Base-by-base conservation (phyloP, 2,797 vertebrate genomes). In the Ambastaia sidthimunki region DNA sequence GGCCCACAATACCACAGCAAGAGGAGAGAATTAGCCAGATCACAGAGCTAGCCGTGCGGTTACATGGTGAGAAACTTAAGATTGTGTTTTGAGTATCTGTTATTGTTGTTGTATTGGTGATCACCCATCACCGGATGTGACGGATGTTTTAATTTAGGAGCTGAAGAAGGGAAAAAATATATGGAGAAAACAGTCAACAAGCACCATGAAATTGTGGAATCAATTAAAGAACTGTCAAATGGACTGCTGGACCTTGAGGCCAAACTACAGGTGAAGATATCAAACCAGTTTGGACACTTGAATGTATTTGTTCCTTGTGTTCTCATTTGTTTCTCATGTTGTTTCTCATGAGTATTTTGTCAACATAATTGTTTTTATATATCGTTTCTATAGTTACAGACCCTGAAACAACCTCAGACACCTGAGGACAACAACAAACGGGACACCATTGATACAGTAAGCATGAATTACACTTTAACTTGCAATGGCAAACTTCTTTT, bases 11-110 rank as follows among this genome's bases (percentile, higher is more conserved):
- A 11, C 94, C 95, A 63, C 92, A 96, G 81, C 96, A 98, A 90
- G 95, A 98, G 85, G 94, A 94, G 87, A 93, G 94, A 87, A 94
- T 97, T 80, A 90, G 91, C 80, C 94, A 95, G 89, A 94, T 96
- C 85, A 90, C 79, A 0, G 90, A 94, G 74, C 92, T 98, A 3
- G 95, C 97, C n/a, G 82, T 91, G 72, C 88, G 0, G 2, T 88
- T 98, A 70, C 95, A 97, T 5, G 97, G 97, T 97, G 50, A 84
- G 78, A 67, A 72, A 57, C 44, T 31, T 28, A 15, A 63, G 34
- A 62, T 9, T 34, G 15, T 15, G 13, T 31, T 63, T 28, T 65
- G 7, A n/a, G n/a, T 65, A 65, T 37, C 57, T 60, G 23, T n/a
- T 7, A 5, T 25, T 55, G 34, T n/a, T 7, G 10, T 25, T 55